These are phyloP conservation scores for Lates japonicus DNA, from an alignment of 2,797 vertebrate genomes.

Conservation along the genomic window DNA sequence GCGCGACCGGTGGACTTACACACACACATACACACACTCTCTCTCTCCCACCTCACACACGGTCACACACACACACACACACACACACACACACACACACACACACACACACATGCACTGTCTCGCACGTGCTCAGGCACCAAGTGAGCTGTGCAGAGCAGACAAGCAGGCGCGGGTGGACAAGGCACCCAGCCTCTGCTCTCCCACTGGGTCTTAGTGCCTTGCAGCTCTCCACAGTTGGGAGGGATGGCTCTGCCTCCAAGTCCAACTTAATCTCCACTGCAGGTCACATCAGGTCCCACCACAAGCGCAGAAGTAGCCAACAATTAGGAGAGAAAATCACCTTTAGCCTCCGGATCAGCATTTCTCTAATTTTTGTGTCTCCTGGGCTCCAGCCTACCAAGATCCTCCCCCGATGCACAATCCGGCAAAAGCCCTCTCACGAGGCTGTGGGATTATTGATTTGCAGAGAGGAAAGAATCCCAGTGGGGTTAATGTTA, in stretches of 20 bases:
- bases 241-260: slow-evolving; percentile 28
- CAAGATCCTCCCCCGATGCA: slow-evolving; percentile 42
- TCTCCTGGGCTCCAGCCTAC: slow-evolving; percentile 30
- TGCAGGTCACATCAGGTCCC: slow-evolving; percentile 50
- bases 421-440: slow-evolving; percentile 69
- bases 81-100: too few relatives aligned
- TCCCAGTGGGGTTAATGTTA: slow-evolving; percentile 67
- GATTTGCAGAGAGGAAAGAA: slow-evolving; percentile 59
- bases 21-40: too few relatives aligned
- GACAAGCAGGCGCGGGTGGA: slow-evolving; percentile 80
- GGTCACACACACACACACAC: too few relatives aligned
- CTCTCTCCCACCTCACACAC: too few relatives aligned
- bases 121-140: slow-evolving; percentile 84
- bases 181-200: slow-evolving; percentile 75
- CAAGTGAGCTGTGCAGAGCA: slow-evolving; percentile 84
- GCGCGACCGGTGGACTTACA: too few relatives aligned
- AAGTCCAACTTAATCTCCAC: slow-evolving; percentile 8
- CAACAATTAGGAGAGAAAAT: slow-evolving; percentile 40
- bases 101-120: slow-evolving; percentile 56
- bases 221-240: slow-evolving; percentile 51
- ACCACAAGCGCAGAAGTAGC: neutral
- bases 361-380: slow-evolving; percentile 48
- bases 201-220: slow-evolving; percentile 93
- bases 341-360: slow-evolving; percentile 27
- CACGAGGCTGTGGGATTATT: slow-evolving; percentile 75